These are phyloP conservation scores for Otolemur crassicaudatus DNA, from an alignment of 2,797 vertebrate genomes.

Conservation along the genomic window DNA sequence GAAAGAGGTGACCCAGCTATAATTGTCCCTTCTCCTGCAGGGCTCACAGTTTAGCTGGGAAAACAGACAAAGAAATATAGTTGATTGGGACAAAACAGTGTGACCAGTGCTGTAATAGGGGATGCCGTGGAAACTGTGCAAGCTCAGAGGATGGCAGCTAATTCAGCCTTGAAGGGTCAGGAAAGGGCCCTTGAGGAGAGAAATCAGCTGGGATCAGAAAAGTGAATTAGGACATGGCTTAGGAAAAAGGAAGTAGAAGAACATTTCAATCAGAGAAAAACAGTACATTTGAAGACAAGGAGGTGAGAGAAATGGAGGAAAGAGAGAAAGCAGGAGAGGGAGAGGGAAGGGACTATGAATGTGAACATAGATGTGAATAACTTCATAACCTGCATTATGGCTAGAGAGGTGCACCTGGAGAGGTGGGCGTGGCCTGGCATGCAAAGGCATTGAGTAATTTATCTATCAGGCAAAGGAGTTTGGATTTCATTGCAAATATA, in stretches of 20 bases:
- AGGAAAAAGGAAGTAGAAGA: not conserved
- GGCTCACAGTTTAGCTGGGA: not conserved
- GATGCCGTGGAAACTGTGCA: not conserved
- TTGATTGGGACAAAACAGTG: not conserved
- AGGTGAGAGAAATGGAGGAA: not conserved
- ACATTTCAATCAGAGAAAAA: not conserved
- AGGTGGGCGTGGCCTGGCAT: not conserved
- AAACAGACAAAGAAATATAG: not conserved
- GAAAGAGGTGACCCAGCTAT: not conserved
- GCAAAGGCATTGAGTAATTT: not conserved
- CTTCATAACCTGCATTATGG: not conserved
- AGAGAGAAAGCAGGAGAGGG: not conserved
- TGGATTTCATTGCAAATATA: conserved; percentile 31
- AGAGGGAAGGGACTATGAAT: not conserved
- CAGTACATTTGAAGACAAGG: not conserved
- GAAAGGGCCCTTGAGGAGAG: not conserved
- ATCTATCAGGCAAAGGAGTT: not conserved
- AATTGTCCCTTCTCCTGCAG: not conserved
- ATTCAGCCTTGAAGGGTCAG: not conserved
- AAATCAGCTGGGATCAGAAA: not conserved
- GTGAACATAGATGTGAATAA: not conserved
- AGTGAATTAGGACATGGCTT: not conserved
- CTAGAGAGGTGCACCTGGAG: not conserved
- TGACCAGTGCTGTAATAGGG: not conserved
- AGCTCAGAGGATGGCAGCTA: not conserved